phyloP scores from a whole-genome alignment of 2,113 vertebrate species.

The Larimichthys crocea region DNA sequence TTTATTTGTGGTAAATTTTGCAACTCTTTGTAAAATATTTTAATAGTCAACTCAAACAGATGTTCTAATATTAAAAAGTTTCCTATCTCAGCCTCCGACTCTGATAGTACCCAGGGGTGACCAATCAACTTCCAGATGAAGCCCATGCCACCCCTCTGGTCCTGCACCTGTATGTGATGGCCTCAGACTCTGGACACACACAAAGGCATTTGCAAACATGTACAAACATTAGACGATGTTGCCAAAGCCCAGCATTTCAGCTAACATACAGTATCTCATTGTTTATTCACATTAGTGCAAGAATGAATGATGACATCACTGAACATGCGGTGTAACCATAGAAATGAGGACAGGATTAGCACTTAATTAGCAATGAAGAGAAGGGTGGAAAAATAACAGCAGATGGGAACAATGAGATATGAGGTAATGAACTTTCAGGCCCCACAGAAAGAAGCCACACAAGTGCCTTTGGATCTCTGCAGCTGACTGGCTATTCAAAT shows the following conservation, averaged over 20 bases:
- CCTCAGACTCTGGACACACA: background rate
- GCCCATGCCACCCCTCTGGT: background rate
- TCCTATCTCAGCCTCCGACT: background rate
- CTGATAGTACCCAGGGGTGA: background rate
- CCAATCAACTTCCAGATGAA: background rate
- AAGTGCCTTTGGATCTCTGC: slow-evolving; percentile 6
- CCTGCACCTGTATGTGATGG: background rate
- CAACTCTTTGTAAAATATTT: background rate
- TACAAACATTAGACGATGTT: background rate
- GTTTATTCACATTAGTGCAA: background rate
- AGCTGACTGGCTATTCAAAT: background rate
- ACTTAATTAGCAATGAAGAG: slow-evolving; percentile 45
- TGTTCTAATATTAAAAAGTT: background rate
- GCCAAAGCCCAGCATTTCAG: background rate
- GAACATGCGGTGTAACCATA: slow-evolving; percentile 17
- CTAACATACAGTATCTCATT: background rate
- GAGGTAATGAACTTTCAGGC: slow-evolving; percentile 47
- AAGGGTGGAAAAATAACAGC: slow-evolving; percentile 43
- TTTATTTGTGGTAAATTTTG: background rate
- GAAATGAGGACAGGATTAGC: slow-evolving; percentile 57
- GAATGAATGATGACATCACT: slow-evolving; percentile 32
- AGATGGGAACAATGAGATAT: slow-evolving; percentile 60
- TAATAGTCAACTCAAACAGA: background rate
- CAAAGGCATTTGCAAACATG: background rate
- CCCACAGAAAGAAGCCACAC: slow-evolving; percentile 22